phyloP scores from a whole-genome alignment of 2,888 invertebrate species.

The Colostygia pectinataria region DNA sequence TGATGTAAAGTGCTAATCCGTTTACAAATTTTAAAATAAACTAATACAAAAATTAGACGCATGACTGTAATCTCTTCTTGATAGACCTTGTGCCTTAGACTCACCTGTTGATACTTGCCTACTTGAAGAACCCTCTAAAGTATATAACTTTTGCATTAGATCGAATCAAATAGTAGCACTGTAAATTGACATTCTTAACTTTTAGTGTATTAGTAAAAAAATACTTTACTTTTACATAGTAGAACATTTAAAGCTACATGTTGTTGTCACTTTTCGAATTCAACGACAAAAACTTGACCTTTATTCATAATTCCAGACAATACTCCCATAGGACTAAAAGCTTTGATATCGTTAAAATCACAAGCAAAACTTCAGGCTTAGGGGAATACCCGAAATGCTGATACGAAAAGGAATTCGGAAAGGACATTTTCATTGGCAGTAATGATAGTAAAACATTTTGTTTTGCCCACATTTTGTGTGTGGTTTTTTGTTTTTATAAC shows the following conservation, averaged over 20 bases:
- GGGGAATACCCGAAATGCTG: conserved; percentile 36
- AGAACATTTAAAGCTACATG: background rate
- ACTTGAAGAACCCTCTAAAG: too few relatives aligned
- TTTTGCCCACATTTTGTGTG: conserved; percentile 15
- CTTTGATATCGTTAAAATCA: conserved; percentile 53
- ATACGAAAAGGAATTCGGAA: conserved; percentile 23
- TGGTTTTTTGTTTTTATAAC: conserved; percentile 11
- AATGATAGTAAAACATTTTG: conserved; percentile 19
- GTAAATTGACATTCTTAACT: too few relatives aligned
- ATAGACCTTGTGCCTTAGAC: too few relatives aligned
- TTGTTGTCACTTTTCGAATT: conserved; percentile 25
- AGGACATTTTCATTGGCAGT: conserved; percentile 25
- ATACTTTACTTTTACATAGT: too few relatives aligned
- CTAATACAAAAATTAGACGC: too few relatives aligned
- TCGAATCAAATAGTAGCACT: too few relatives aligned
- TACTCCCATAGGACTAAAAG: conserved; percentile 49
- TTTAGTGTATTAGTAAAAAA: too few relatives aligned
- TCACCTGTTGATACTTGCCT: too few relatives aligned
- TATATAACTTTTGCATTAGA: too few relatives aligned
- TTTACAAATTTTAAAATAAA: too few relatives aligned
- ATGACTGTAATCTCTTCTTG: too few relatives aligned
- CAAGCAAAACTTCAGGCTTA: conserved; percentile 44
- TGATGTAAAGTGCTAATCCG: background rate
- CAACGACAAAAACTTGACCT: conserved; percentile 41
- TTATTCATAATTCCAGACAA: conserved; percentile 53